phyloP scores from a whole-genome alignment of 2,888 invertebrate species.

The Melanostoma mellinum region DNA sequence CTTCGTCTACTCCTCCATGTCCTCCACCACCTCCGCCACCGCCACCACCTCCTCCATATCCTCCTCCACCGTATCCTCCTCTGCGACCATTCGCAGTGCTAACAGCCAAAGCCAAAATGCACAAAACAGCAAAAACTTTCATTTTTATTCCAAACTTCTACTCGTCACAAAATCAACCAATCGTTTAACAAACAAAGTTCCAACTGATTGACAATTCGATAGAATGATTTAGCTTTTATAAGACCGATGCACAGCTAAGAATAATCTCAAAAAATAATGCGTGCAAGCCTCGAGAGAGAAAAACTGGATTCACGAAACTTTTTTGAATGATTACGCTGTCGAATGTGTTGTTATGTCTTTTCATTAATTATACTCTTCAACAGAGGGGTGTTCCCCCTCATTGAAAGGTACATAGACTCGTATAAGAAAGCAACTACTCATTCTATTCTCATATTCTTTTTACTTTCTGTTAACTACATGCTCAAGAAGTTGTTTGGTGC shows the following conservation, averaged over 20 bases:
- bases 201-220: slow-evolving; percentile 44
- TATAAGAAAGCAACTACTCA: slow-evolving; percentile 17
- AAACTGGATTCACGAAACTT: slow-evolving; percentile 44
- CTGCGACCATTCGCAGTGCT: slow-evolving; percentile 41
- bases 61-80: slow-evolving; percentile 8
- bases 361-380: slow-evolving; percentile 14
- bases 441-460: slow-evolving; percentile 3
- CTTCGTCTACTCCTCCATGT: slow-evolving; percentile 1
- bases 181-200: slow-evolving; percentile 31
- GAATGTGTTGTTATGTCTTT: slow-evolving; percentile 9
- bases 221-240: slow-evolving; percentile 49
- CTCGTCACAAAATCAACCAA: slow-evolving; percentile 18
- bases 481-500: slow-evolving; percentile 19
- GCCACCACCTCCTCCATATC: background rate
- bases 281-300: slow-evolving; percentile 29
- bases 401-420: background rate
- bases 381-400: slow-evolving; percentile 51
- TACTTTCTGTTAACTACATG: background rate
- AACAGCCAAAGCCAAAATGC: slow-evolving; percentile 48
- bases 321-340: slow-evolving; percentile 26
- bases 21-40: slow-evolving; percentile 19
- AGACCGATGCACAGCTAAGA: slow-evolving; percentile 36
- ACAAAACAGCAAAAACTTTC: slow-evolving; percentile 55
- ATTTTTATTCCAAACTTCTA: slow-evolving; percentile 20
- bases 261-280: slow-evolving; percentile 26